Conservation (phyloP, 2,797 vertebrate genomes). For the Pangasius mekongensis region DNA sequence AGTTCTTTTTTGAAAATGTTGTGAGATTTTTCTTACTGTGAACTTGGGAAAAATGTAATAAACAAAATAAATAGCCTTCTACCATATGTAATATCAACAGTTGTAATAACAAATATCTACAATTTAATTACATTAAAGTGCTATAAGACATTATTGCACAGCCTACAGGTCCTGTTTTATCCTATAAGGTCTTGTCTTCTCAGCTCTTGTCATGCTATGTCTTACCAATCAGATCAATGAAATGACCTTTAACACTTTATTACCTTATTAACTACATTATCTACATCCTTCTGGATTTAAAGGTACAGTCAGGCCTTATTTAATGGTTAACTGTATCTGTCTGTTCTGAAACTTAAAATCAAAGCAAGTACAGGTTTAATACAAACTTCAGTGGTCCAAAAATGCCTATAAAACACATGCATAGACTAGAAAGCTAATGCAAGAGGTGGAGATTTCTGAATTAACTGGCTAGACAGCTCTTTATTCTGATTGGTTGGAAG, state of each 20-base stretch:
- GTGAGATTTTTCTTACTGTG: background rate
- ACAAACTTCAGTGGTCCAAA: background rate
- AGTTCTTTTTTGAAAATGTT: background rate
- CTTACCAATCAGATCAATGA: background rate
- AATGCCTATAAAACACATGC: background rate
- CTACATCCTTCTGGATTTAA: background rate
- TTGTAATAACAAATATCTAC: background rate
- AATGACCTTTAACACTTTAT: background rate
- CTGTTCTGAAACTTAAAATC: background rate
- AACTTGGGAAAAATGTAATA: no score
- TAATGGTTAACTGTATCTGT: background rate
- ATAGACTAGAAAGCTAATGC: background rate
- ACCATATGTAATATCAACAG: background rate
- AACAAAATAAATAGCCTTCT: background rate
- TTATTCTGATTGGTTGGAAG: background rate
- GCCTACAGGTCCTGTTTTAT: background rate
- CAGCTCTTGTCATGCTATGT: background rate
- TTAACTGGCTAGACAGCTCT: background rate
- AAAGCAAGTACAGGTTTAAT: background rate
- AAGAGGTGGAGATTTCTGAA: background rate
- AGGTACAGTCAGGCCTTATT: background rate
- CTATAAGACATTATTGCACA: no score
- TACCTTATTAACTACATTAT: background rate
- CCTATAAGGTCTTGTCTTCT: background rate
- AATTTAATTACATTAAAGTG: background rate